Conservation (phyloP, 53 echinoderm and acorn worm species). For the Stichopus horrens region DNA sequence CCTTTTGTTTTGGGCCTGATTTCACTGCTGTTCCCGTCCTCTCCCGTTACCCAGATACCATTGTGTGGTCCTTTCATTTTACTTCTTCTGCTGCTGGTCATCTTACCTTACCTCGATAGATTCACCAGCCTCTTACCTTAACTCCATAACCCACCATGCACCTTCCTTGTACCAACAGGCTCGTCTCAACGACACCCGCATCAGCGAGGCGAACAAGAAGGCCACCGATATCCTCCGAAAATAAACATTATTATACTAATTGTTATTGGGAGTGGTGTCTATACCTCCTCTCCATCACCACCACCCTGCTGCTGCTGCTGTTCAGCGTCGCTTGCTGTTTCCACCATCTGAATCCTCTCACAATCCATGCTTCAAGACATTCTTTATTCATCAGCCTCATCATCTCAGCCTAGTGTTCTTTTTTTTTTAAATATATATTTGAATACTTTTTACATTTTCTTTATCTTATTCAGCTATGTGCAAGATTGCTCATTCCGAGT, state of each 20-base stretch:
- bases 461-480: neutral
- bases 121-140: neutral
- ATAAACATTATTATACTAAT: slow-evolving; percentile 35
- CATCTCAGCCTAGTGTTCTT: neutral
- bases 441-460: neutral
- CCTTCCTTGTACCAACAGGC: slow-evolving; percentile 67
- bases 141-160: slow-evolving; percentile 23
- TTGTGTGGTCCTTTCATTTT: neutral
- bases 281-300: neutral
- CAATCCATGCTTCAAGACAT: neutral
- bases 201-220: slow-evolving; percentile 87
- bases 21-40: too few species aligned
- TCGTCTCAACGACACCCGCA: slow-evolving; percentile 77
- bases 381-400: neutral
- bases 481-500: too few species aligned
- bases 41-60: too few species aligned
- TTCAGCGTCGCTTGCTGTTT: slow-evolving; percentile 10
- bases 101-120: neutral
- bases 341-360: slow-evolving; percentile 5
- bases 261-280: neutral
- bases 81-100: neutral
- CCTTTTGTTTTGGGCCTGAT: too few species aligned
- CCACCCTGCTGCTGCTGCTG: neutral
- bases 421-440: neutral
- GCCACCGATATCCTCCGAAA: slow-evolving; percentile 84